A percentile compares a stretch with the other conserved stretches of the same genome.
phyloP scores from a whole-genome alignment of 2,113 vertebrate species.

The Steatornis caripensis region DNA sequence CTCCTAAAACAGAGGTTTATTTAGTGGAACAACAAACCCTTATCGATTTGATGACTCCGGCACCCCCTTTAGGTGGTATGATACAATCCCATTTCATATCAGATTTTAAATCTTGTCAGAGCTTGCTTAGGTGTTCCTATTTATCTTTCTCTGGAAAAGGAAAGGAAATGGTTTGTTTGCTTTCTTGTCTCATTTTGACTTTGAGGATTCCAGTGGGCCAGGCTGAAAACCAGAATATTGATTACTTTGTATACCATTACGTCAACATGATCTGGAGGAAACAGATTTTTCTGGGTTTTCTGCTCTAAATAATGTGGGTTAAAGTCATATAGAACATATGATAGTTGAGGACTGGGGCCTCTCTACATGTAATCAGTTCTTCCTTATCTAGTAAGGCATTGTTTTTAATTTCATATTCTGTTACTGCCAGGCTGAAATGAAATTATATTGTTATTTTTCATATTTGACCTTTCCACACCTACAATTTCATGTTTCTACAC shows the following conservation, averaged over 20 bases:
- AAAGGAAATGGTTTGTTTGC: constrained; percentile 50
- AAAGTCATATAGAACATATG: neutral
- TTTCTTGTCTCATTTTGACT: neutral
- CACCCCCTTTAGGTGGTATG: neutral
- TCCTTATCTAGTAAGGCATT: neutral
- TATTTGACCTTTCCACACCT: neutral
- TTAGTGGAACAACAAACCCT: neutral
- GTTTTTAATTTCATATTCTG: neutral
- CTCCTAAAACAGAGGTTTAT: neutral
- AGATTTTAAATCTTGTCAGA: neutral
- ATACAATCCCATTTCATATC: neutral
- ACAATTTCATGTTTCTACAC: neutral
- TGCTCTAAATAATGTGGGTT: neutral
- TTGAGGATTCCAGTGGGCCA: neutral
- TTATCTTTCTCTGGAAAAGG: constrained; percentile 33
- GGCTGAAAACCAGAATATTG: constrained; percentile 42
- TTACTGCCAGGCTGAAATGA: neutral
- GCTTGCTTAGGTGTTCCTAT: constrained; percentile 9
- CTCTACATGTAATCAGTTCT: neutral
- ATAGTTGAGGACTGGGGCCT: neutral
- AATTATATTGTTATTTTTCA: neutral
- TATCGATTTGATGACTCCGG: neutral
- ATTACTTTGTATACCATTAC: constrained; percentile 1
- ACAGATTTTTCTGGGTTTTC: constrained; percentile 57
- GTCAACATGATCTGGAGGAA: constrained; percentile 26